Base-by-base conservation (phyloP, 2,113 vertebrate species). In the Brevimyrus niger region DNA sequence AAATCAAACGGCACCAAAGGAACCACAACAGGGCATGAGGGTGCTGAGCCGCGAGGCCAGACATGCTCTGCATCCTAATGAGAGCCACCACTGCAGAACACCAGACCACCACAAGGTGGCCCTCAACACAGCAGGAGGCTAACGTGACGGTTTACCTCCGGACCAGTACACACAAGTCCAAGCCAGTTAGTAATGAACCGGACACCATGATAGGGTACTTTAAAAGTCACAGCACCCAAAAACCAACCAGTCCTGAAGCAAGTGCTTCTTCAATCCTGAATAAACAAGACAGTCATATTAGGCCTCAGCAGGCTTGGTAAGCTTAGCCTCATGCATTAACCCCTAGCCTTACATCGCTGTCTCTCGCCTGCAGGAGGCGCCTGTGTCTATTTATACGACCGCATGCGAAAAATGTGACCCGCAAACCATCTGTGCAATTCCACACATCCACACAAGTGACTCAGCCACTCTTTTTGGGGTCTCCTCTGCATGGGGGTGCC, bases 11-110 rank as follows among this genome's bases (percentile, higher is more conserved):
- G 86, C 21, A 87, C 15, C n/a, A 55, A 87, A 55, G 48, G 86
- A 31, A 55, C 17, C 31, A 55, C 11, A 31, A 7, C 4, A 38
- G 13, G 48, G 31, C 19, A 31, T 6, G 10, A 87, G 51, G 50
- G 48, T 17, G 17, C 48, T 87, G 86, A 38, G 48, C 82, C 89
- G 42, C 48, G 8, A 89, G 21, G 55, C 85, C 31, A 38, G 50
- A 8, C 27, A 48, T 55, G 85, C 47, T 35, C 85, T 19, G 31
- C 91, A 86, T 92, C 94, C 93, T 86, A 91, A 91, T 89, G 89
- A 93, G 91, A 46, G 50, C 47, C 51, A 48, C 48, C 48, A n/a
- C 21, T n/a, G 84, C 53, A 55, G 65, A 84, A 42, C 46, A n/a
- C 38, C 35, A 55, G 48, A 23, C 50, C 51, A 51, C 86, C 86